Evolutionary conservation across 2,113 vertebrate species (phyloP).

Genomic region (Alexandromys fortis): DNA sequence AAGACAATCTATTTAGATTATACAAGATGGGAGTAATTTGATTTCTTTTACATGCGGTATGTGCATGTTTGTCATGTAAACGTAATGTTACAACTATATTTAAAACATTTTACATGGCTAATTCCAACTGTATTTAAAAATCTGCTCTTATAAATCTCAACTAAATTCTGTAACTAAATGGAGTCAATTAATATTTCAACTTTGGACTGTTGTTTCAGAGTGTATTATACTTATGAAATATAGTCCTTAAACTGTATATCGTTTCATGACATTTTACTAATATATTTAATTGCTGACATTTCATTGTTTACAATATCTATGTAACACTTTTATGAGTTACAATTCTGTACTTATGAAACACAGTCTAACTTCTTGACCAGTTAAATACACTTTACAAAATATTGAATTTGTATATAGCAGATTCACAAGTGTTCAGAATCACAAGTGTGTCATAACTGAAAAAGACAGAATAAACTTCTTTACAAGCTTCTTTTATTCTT

Average conservation of each 20-base stretch:
- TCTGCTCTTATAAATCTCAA: neutral
- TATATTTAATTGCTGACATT: neutral
- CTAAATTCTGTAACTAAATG: neutral
- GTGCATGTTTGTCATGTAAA: neutral
- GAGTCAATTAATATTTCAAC: neutral
- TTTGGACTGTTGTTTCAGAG: neutral
- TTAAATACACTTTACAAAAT: neutral
- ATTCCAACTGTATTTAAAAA: neutral
- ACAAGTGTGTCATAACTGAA: neutral
- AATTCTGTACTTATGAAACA: constrained; percentile 10
- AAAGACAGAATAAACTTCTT: neutral
- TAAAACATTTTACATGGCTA: neutral
- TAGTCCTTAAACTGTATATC: neutral
- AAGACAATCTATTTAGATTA: neutral
- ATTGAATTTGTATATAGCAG: neutral
- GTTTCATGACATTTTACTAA: neutral
- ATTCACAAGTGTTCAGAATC: neutral
- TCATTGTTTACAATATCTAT: constrained; percentile 2
- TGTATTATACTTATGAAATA: neutral
- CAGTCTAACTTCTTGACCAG: neutral
- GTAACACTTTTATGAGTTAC: neutral
- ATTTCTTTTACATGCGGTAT: neutral
- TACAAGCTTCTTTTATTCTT: neutral
- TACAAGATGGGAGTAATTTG: neutral
- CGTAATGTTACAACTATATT: neutral